Evolutionary conservation across 2,113 vertebrate species (phyloP).

Genomic region (Ictalurus furcatus): DNA sequence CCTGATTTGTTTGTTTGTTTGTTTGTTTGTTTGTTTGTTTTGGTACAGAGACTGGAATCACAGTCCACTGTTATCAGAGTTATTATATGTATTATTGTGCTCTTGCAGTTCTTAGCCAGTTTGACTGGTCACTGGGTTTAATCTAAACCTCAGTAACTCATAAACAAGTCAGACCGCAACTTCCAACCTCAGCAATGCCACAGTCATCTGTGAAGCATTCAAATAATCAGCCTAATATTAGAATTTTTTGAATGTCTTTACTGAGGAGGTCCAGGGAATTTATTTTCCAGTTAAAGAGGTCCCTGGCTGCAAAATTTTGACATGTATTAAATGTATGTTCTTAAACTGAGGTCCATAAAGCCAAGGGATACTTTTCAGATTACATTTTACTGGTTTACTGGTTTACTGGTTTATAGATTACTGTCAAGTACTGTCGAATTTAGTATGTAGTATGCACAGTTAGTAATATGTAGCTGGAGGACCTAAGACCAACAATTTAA

Average conservation of each 20-base stretch:
- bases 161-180: not conserved
- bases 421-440: not conserved
- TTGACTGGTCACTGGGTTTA: not conserved
- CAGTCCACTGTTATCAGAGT: not conserved
- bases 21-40: not conserved
- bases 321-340: no score
- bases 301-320: no score
- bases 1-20: not conserved
- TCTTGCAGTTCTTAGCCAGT: not conserved
- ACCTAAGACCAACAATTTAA: not conserved
- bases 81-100: not conserved
- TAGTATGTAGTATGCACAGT: not conserved
- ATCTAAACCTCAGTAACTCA: not conserved
- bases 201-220: not conserved
- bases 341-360: no score
- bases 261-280: no score
- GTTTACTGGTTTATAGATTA: no score
- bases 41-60: not conserved
- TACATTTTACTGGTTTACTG: not conserved
- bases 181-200: not conserved
- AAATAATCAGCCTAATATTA: not conserved
- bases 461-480: not conserved
- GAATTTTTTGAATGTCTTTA: no score
- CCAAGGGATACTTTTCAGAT: no score
- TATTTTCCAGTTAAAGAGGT: no score